Percentiles rank a stretch among this genome's conserved stretches.
These are phyloP conservation scores for Gallinago media DNA, from an alignment of 2,113 vertebrate genomes.

Conservation along the genomic window DNA sequence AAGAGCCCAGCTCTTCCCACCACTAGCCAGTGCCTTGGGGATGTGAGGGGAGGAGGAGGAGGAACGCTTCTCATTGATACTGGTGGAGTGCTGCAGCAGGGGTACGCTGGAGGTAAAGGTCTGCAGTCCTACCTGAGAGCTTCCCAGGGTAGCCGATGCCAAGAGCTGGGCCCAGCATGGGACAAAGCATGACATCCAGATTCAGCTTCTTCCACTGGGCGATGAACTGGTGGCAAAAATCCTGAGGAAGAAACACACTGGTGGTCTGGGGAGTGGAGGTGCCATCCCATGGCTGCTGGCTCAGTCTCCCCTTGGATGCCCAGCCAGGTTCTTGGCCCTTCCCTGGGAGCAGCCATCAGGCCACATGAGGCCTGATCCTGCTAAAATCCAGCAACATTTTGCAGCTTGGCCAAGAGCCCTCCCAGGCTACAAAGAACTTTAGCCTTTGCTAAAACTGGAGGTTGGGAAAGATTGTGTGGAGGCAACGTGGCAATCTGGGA, in stretches of 20 bases:
- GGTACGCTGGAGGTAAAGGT: fast-evolving
- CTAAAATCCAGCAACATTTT: not conserved
- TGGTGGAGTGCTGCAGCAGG: not conserved
- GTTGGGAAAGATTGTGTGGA: not conserved
- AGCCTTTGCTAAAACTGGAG: not conserved
- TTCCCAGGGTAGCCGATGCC: conserved; percentile 62
- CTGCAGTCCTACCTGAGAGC: conserved; percentile 43
- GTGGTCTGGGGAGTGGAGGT: not conserved
- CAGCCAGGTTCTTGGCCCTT: not conserved
- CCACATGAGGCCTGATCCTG: not conserved
- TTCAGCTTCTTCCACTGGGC: conserved; percentile 79
- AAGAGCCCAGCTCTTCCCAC: not conserved
- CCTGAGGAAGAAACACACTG: conserved; percentile 39
- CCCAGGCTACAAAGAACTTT: not conserved
- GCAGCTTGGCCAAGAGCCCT: not conserved
- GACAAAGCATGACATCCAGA: conserved; percentile 85
- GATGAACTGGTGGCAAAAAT: conserved; percentile 79
- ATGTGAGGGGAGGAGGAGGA: not conserved
- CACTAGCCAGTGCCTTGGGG: not conserved
- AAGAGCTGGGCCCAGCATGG: conserved; percentile 79
- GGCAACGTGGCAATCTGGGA: not conserved
- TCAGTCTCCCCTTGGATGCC: not conserved
- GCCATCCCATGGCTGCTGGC: not conserved
- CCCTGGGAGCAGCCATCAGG: not conserved
- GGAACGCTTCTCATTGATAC: not conserved